Percentiles rank a stretch among this genome's conserved stretches.
These are phyloP conservation scores for Crocuta crocuta DNA, from an alignment of 2,113 vertebrate species.

Conservation along the genomic window DNA sequence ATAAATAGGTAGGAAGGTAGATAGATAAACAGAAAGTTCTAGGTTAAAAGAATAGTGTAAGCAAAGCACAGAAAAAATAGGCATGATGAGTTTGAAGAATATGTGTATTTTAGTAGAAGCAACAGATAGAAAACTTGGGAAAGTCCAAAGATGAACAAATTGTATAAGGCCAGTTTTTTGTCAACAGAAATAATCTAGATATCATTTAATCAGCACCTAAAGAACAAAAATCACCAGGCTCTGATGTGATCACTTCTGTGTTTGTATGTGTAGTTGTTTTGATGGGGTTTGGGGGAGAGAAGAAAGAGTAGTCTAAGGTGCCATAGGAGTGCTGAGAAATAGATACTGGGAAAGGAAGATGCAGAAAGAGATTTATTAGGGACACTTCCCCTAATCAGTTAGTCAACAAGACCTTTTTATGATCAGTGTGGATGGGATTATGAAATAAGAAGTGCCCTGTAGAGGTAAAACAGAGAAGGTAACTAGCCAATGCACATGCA, in stretches of 20 bases:
- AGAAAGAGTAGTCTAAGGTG: not conserved
- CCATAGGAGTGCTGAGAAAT: not conserved
- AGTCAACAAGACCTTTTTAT: not conserved
- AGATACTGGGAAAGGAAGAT: no score
- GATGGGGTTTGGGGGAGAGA: not conserved
- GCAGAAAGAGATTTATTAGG: not conserved
- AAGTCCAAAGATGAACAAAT: not conserved
- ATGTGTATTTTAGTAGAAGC: not conserved
- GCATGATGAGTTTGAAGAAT: not conserved
- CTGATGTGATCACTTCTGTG: not conserved
- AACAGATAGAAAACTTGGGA: not conserved
- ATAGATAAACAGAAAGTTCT: not conserved
- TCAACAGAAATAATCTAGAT: not conserved
- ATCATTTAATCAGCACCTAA: not conserved
- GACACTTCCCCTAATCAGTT: not conserved
- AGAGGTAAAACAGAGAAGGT: not conserved
- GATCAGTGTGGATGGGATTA: not conserved
- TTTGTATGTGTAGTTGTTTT: not conserved
- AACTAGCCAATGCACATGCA: rapidly evolving
- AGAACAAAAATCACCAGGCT: not conserved
- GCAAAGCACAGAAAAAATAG: not conserved
- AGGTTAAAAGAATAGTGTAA: not conserved
- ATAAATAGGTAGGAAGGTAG: no score
- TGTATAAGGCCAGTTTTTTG: not conserved
- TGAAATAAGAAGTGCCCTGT: not conserved